Evolutionary conservation across 2,888 invertebrate genomes (phyloP).

Genomic region (Chesias legatella): DNA sequence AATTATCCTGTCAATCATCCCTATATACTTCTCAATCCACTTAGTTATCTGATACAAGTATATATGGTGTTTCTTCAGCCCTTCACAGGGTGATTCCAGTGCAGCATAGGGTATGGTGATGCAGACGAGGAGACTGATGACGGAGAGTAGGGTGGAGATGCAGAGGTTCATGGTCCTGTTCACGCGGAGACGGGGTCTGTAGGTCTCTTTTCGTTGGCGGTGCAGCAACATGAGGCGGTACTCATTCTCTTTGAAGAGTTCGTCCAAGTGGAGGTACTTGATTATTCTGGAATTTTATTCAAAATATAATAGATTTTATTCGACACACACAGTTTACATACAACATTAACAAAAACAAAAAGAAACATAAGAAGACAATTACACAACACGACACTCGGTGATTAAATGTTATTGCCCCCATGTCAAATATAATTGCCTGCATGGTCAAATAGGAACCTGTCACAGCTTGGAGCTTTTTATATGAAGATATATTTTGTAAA

Average conservation of each 20-base stretch:
- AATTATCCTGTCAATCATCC: slow-evolving; percentile 41
- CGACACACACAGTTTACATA: too few relatives aligned
- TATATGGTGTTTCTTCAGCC: slow-evolving; percentile 30
- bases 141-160: slow-evolving; percentile 44
- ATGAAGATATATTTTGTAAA: too few relatives aligned
- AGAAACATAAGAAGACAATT: too few relatives aligned
- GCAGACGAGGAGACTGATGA: slow-evolving; percentile 40
- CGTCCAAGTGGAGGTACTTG: slow-evolving; percentile 34
- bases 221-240: slow-evolving; percentile 26
- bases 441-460: too few relatives aligned
- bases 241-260: slow-evolving; percentile 33
- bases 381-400: too few relatives aligned
- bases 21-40: slow-evolving; percentile 33
- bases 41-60: slow-evolving; percentile 29
- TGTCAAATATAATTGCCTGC: too few relatives aligned
- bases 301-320: too few relatives aligned
- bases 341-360: too few relatives aligned
- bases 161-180: slow-evolving; percentile 37
- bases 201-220: slow-evolving; percentile 33
- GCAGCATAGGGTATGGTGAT: slow-evolving; percentile 44
- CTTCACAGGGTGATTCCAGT: slow-evolving; percentile 42
- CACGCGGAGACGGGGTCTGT: slow-evolving; percentile 32
- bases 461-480: too few relatives aligned
- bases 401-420: too few relatives aligned
- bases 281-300: slow-evolving; percentile 34